phyloP scores from a whole-genome alignment of 2,797 vertebrate genomes.

The Sebastes kiyomatsui region DNA sequence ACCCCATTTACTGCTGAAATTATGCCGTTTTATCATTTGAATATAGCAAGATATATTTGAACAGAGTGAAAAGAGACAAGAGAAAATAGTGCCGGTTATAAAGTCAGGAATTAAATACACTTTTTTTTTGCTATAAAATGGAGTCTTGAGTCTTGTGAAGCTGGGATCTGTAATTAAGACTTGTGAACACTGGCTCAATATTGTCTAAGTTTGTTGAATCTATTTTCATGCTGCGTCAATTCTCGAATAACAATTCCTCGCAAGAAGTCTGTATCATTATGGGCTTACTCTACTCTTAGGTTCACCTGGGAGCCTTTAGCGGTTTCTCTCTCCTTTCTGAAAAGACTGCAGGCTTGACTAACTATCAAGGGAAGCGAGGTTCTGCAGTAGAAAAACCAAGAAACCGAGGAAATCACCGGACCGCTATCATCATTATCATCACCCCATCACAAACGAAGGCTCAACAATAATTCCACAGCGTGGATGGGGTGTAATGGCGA shows the following conservation, averaged over 20 bases:
- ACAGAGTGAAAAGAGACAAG: not conserved
- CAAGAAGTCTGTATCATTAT: not conserved
- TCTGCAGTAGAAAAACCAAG: constrained; percentile 1
- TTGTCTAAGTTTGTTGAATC: not conserved
- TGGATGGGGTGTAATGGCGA: constrained; percentile 21
- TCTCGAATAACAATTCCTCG: not conserved
- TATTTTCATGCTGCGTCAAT: not conserved
- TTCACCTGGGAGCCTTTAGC: not conserved
- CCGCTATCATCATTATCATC: constrained; percentile 28
- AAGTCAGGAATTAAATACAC: not conserved
- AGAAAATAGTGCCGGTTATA: not conserved
- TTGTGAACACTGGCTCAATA: not conserved
- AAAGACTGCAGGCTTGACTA: not conserved
- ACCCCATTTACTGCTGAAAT: not conserved
- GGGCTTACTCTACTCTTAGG: not conserved
- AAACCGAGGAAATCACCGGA: constrained; percentile 24
- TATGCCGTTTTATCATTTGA: not conserved
- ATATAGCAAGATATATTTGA: not conserved
- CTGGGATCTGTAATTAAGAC: not conserved
- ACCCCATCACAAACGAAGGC: constrained; percentile 34
- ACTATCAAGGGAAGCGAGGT: not conserved
- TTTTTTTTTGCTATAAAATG: not conserved
- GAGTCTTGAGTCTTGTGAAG: not conserved
- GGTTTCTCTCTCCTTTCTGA: not conserved
- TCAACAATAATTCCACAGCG: constrained; percentile 35